phyloP scores from a whole-genome alignment of 2,797 vertebrate genomes.

The Microctenopoma stevenorrisi region DNA sequence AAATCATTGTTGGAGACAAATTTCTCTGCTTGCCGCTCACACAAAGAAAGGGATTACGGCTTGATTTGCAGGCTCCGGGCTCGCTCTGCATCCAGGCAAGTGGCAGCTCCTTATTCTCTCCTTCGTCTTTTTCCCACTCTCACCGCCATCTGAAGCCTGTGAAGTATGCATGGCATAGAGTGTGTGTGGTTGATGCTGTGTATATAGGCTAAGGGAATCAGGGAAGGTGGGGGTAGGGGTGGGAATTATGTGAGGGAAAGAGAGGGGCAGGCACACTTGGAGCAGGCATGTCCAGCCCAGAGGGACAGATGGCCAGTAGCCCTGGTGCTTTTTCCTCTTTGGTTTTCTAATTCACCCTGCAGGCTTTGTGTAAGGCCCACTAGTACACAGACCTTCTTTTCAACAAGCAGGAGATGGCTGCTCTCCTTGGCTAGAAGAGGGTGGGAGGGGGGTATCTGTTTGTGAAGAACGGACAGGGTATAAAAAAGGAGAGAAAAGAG shows the following conservation, averaged over 20 bases:
- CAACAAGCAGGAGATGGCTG: conserved; percentile 83
- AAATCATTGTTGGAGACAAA: conserved; percentile 86
- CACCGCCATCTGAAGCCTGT: conserved; percentile 54
- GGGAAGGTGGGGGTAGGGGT: conserved; percentile 77
- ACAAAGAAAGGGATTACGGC: conserved; percentile 93
- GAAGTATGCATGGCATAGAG: conserved; percentile 67
- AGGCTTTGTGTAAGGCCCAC: conserved; percentile 88
- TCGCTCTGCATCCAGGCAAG: conserved; percentile 90
- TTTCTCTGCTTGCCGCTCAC: conserved; percentile 86
- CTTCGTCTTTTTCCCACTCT: conserved; percentile 51
- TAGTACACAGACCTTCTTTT: conserved; percentile 85
- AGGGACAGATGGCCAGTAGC: conserved; percentile 95
- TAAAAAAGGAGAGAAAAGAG: conserved; percentile 46
- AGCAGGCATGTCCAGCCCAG: conserved; percentile 81
- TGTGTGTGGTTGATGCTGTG: conserved; percentile 72
- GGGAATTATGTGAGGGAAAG: conserved; percentile 73
- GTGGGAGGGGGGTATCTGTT: conserved; percentile 53
- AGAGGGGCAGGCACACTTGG: conserved; percentile 70
- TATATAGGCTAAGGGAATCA: conserved; percentile 80
- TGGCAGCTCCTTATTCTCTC: conserved; percentile 79
- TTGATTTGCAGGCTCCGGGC: conserved; percentile 82
- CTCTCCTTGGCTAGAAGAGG: conserved; percentile 68
- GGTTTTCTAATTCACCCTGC: conserved; percentile 87
- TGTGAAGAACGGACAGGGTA: conserved; percentile 64
- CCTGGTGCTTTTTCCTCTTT: conserved; percentile 80